Conservation (phyloP, 2,113 vertebrate genomes). For the Phrynosoma blainvillii region DNA sequence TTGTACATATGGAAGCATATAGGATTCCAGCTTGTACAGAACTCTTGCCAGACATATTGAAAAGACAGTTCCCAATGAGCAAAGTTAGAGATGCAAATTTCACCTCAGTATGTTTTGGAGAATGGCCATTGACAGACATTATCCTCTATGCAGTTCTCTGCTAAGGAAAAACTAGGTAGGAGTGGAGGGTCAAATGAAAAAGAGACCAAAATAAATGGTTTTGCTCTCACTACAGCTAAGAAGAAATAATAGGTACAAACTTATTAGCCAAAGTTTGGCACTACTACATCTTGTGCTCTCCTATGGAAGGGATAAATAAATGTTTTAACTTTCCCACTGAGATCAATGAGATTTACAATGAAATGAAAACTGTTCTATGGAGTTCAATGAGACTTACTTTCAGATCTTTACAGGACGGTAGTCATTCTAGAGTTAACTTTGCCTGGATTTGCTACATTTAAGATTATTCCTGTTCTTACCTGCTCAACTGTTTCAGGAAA, state of each 20-base stretch:
- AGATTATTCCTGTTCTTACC: constrained; percentile 60
- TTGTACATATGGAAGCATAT: background rate
- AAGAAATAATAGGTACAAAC: background rate
- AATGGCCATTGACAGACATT: background rate
- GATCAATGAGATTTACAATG: background rate
- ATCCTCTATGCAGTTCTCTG: background rate
- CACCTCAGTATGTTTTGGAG: background rate
- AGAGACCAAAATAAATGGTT: background rate
- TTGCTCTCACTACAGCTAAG: background rate
- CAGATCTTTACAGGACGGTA: background rate
- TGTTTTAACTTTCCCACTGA: background rate
- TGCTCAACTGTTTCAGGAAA: constrained; percentile 50
- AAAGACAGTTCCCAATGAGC: background rate
- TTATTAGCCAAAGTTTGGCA: background rate
- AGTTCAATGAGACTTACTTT: background rate
- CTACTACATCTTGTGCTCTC: background rate
- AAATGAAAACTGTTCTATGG: background rate
- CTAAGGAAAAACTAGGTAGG: background rate
- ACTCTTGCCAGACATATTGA: background rate
- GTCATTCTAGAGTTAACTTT: background rate
- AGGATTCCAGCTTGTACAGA: background rate
- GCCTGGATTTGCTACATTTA: background rate
- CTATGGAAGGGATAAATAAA: background rate
- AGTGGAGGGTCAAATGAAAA: background rate
- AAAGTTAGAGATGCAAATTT: background rate